Percentiles rank a stretch among this genome's conserved stretches.
phyloP scores from a whole-genome alignment of 2,888 invertebrate genomes.

The Drosophila lacicola region DNA sequence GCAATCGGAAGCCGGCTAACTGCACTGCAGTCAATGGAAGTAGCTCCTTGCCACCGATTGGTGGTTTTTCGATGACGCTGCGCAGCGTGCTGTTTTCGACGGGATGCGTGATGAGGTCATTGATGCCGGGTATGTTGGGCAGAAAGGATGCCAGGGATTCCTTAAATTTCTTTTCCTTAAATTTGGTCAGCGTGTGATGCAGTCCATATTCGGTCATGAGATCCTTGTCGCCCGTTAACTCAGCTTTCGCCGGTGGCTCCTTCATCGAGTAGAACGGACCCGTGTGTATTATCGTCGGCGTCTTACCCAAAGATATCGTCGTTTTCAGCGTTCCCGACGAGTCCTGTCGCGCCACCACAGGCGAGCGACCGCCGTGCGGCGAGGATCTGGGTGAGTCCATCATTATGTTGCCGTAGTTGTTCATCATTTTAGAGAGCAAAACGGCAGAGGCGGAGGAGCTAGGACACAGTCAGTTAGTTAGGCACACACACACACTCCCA shows the following conservation, averaged over 20 bases:
- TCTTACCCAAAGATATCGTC: slow-evolving; percentile 98
- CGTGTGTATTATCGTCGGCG: slow-evolving; percentile 98
- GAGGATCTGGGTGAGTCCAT: slow-evolving; percentile 98
- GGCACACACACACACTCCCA: slow-evolving; percentile 41
- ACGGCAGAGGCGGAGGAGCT: slow-evolving; percentile 2
- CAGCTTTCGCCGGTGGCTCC: slow-evolving; percentile 97
- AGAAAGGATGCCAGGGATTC: slow-evolving; percentile 98
- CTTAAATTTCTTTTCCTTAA: slow-evolving; percentile 97
- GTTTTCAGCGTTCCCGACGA: slow-evolving; percentile 99
- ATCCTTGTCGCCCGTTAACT: slow-evolving; percentile 97
- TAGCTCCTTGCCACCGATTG: slow-evolving; percentile 96
- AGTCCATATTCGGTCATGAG: slow-evolving; percentile 98
- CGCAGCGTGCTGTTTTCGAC: slow-evolving; percentile 94
- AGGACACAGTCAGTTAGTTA: slow-evolving; percentile 14
- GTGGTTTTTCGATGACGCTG: slow-evolving; percentile 97
- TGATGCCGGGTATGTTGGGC: slow-evolving; percentile 97
- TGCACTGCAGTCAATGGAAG: slow-evolving; percentile 94
- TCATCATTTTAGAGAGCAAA: slow-evolving; percentile 74
- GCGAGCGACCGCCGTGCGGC: slow-evolving; percentile 97
- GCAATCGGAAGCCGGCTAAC: slow-evolving; percentile 96
- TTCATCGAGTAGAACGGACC: slow-evolving; percentile 99
- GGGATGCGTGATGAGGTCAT: slow-evolving; percentile 94
- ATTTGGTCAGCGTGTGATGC: slow-evolving; percentile 98
- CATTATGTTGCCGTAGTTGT: slow-evolving; percentile 88
- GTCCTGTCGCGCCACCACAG: slow-evolving; percentile 97